Conservation (phyloP, 1,140 invertebrate genomes). For the Olivierus martensii region DNA sequence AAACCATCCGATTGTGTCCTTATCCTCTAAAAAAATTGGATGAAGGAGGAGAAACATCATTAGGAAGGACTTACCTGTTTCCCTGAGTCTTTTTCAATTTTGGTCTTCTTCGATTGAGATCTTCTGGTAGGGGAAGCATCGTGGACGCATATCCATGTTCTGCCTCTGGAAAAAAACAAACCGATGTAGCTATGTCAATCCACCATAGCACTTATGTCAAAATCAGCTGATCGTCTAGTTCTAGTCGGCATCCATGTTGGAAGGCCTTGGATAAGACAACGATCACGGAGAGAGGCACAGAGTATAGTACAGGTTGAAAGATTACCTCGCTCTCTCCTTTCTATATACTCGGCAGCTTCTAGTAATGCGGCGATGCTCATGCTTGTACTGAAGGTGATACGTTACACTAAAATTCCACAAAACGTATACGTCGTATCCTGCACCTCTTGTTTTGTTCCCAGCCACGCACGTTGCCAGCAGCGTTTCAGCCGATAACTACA, state of each 20-base stretch:
- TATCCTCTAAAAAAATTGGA: no score
- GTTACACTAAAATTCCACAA: no score
- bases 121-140: slow-evolving; percentile 54
- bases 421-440: no score
- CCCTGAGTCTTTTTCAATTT: slow-evolving; percentile 77
- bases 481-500: no score
- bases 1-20: no score
- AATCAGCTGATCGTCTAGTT: slow-evolving; percentile 41
- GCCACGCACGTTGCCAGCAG: no score
- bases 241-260: slow-evolving; percentile 23
- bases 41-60: no score
- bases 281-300: no score
- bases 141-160: slow-evolving; percentile 82
- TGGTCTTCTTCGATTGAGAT: slow-evolving; percentile 38
- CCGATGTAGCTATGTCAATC: no score
- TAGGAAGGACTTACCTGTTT: slow-evolving; percentile 49
- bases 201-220: slow-evolving; percentile 22
- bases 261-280: no score
- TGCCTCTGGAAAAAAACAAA: slow-evolving; percentile 44
- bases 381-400: no score
- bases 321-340: slow-evolving; percentile 37
- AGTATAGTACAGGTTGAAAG: not conserved
- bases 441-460: no score
- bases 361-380: slow-evolving; percentile 73
- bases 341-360: slow-evolving; percentile 71